phyloP scores from a whole-genome alignment of 2,113 vertebrate genomes.

The Danionella cerebrum region DNA sequence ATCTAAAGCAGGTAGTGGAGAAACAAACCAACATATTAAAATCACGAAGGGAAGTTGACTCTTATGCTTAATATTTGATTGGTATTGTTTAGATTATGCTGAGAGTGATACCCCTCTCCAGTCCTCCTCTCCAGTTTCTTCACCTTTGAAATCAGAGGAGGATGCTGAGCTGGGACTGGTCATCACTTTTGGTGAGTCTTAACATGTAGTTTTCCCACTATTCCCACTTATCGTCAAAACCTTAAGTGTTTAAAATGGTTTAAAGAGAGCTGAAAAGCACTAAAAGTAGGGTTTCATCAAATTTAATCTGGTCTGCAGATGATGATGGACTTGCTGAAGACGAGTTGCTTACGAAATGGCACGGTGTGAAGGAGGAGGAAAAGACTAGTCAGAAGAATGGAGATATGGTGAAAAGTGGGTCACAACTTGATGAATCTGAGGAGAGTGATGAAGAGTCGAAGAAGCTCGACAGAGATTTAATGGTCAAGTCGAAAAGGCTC shows the following conservation, averaged over 20 bases:
- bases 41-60: neutral
- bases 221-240: too few relatives aligned
- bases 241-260: too few relatives aligned
- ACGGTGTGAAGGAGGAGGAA: conserved; percentile 57
- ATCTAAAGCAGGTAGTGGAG: neutral
- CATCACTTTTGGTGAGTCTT: conserved; percentile 54
- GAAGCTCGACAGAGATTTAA: conserved; percentile 77
- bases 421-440: conserved; percentile 41
- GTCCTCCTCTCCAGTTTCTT: conserved; percentile 15
- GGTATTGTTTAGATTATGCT: conserved; percentile 6
- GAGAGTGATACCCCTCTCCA: neutral
- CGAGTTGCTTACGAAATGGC: conserved; percentile 49
- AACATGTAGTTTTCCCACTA: neutral
- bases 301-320: conserved; percentile 39
- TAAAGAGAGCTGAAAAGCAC: too few relatives aligned
- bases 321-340: conserved; percentile 50
- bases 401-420: conserved; percentile 45
- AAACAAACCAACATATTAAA: neutral
- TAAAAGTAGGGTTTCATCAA: too few relatives aligned
- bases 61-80: neutral
- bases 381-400: conserved; percentile 36
- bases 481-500: conserved; percentile 81
- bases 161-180: conserved; percentile 55
- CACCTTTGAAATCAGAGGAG: conserved; percentile 37
- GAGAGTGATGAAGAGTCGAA: conserved; percentile 75